Base-by-base conservation (phyloP, 2,888 invertebrate genomes). In the Andrena flavipes region DNA sequence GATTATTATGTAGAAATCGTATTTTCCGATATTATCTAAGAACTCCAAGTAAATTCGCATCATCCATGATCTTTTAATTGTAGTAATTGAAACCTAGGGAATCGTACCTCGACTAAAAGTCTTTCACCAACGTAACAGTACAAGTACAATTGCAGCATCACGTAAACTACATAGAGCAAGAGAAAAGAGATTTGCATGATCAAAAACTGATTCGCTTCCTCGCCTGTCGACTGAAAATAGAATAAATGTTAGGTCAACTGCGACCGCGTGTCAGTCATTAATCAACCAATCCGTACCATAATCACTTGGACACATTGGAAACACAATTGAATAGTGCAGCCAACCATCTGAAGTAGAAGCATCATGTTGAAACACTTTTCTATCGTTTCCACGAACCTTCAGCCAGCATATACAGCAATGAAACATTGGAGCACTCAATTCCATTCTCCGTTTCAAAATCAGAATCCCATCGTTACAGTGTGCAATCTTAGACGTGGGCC, bases 51-150 rank as follows among this genome's bases (percentile, higher is more conserved):
- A 42, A 42, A 16, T 42, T 42, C 16, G 5, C 42, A 16, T 13
- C 42, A 13, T 42, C 42, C 42, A 13, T 4, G 13, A 13, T n/a
- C 30, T 30, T 49, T 33, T 59, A 35, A n/a, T 10, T 8, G 6
- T 7, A 2, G 10, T 0, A 54, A 68, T 54, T 54, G 30, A 56
- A 56, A 72, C 13, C 16, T 62, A 13, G 29, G 1, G 20, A 23
- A 35, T 26, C 5, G 35, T 82, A 87, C 88, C 78, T 89, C 72
- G 16, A 65, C 7, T 1, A 71, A 60, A 62, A 91, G 83, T 65
- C 23, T 83, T 10, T 90, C 91, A 5, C 90, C 91, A 0, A 88
- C 85, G 78, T 90, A 91, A 71, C 91, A 91, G 64, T 91, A 90
- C n/a, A 90, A 65, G 48, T 84, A 91, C 2, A 90, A 49, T 62